phyloP scores from a whole-genome alignment of 2,797 vertebrate genomes.

The Perodicticus potto region DNA sequence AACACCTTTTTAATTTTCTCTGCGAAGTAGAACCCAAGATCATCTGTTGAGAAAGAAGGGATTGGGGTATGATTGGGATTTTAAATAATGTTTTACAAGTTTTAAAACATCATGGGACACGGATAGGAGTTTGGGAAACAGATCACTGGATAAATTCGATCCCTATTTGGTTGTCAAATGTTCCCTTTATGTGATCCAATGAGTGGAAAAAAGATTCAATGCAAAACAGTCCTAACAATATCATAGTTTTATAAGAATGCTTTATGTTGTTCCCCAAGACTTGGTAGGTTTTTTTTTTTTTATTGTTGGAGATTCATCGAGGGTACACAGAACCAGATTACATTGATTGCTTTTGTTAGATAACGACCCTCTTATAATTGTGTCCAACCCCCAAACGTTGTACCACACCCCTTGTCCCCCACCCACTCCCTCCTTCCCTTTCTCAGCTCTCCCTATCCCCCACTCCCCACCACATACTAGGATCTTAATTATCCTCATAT shows the following conservation, averaged over 20 bases:
- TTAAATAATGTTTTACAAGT: conserved; percentile 8
- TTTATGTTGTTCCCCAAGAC: background rate
- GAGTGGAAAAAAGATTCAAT: background rate
- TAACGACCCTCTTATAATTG: no score
- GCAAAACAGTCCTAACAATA: background rate
- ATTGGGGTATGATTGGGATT: background rate
- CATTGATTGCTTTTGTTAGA: no score
- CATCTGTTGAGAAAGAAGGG: background rate
- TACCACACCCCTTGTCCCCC: no score
- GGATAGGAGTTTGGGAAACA: background rate
- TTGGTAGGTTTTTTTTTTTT: background rate
- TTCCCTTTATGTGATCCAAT: background rate
- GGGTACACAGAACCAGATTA: no score
- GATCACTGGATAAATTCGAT: background rate
- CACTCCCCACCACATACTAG: no score
- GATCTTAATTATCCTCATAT: no score
- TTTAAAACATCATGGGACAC: background rate
- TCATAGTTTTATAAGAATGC: background rate
- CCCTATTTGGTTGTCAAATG: background rate
- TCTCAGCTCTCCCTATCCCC: no score
- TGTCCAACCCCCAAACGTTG: no score
- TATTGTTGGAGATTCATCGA: no score
- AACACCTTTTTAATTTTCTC: conserved; percentile 13
- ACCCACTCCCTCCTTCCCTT: no score
- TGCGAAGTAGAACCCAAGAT: background rate